Base-by-base conservation (phyloP, 2,888 invertebrate species). In the Aleiodes alternator region DNA sequence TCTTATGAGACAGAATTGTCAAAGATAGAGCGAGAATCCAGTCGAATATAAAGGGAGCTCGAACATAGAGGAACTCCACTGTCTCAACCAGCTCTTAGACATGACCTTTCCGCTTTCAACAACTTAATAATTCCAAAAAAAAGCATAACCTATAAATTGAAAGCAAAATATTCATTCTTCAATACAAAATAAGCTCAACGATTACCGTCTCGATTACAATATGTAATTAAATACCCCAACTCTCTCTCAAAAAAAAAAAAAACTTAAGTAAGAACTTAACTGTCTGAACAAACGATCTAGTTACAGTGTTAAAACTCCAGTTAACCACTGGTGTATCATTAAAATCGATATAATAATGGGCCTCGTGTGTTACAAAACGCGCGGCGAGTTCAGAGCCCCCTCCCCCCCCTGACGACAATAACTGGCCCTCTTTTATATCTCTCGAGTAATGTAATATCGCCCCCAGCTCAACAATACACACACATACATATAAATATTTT, bases 321-420 rank as follows among this genome's bases (percentile, higher is more conserved):
- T 68, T 68, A 68, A 68, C 11, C 68, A 51, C 31, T 29, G 31
- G 68, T 50, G 51, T 68, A 68, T 68, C 68, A 68, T 68, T 68
- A 68, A 68, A 68, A 51, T 31, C 68, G 12, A 68, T 68, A 68
- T 68, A 68, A 68, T 68, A 68, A 68, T 50, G 50, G 68, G 29
- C 51, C 31, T n/a, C 23, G 43, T 43, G 43, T 48, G 50, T 68
- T 68, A n/a, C 51, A 68, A 51, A 68, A 68, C 23, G 11, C 14
- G 4, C 43, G 9, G 5, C 61, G 16, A 51, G 66, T 68, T 51
- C 64, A 48, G 14, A 50, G 6, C 9, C 9, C 43, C 43, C 43
- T 43, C 43, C 43, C 43, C 1, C 51, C 68, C n/a, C 50, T 64
- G 68, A 68, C 68, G 68, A 68, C 68, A 68, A 68, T 68, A 68